These are phyloP conservation scores for Sula dactylatra DNA, from an alignment of 2,113 vertebrate species.

Conservation along the genomic window DNA sequence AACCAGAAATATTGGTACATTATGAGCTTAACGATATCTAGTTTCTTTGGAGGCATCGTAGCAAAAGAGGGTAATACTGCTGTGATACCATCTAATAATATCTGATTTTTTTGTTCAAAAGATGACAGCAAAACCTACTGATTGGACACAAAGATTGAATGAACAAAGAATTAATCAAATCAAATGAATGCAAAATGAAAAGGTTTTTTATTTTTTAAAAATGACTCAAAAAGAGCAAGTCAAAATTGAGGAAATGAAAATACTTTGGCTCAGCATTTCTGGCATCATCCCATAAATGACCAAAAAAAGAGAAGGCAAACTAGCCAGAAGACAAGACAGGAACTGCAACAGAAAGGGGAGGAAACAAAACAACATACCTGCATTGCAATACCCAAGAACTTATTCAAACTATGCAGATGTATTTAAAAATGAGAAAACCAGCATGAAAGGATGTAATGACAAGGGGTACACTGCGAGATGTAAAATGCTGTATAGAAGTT, in stretches of 20 bases:
- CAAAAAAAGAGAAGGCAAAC: background rate
- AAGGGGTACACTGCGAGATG: rapidly evolving
- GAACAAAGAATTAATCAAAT: background rate
- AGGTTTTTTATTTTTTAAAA: background rate
- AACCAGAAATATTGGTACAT: background rate
- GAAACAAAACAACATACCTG: background rate
- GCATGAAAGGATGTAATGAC: background rate
- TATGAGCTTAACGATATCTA: background rate
- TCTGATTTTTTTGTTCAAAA: background rate
- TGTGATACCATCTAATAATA: background rate
- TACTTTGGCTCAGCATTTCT: background rate
- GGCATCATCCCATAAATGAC: background rate
- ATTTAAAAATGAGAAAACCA: background rate
- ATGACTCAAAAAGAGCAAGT: background rate
- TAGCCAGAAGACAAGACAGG: background rate
- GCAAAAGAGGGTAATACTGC: background rate
- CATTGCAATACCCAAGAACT: background rate
- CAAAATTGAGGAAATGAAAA: background rate
- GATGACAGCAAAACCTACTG: background rate
- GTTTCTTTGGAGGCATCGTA: background rate
- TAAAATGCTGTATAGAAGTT: background rate
- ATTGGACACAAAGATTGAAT: background rate
- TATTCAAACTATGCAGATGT: background rate
- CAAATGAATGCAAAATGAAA: background rate
- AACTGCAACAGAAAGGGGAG: background rate